These are phyloP conservation scores for Odontothrips loti DNA, from an alignment of 2,888 invertebrate species.

Conservation along the genomic window DNA sequence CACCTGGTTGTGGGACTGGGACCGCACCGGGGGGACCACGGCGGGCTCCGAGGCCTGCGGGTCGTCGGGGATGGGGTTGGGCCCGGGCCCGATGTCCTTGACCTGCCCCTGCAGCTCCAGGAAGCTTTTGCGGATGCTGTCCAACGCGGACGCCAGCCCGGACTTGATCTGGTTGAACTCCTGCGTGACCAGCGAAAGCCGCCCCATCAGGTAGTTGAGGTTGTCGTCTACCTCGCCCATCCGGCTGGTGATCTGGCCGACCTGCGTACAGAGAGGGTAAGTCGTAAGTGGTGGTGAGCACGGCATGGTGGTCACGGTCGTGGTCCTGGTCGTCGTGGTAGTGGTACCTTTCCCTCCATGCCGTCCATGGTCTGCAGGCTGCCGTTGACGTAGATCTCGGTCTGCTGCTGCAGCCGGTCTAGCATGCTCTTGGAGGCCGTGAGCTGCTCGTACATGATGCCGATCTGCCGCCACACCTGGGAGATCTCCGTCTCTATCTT, in stretches of 20 bases:
- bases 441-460: slow-evolving; percentile 81
- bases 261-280: too few species aligned
- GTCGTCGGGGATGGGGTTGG: slow-evolving; percentile 48
- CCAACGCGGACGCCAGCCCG: slow-evolving; percentile 67
- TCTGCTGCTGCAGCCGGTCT: slow-evolving; percentile 71
- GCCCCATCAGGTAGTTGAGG: slow-evolving; percentile 74
- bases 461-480: slow-evolving; percentile 86
- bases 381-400: slow-evolving; percentile 74
- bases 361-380: slow-evolving; percentile 67
- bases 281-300: too few species aligned
- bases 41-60: slow-evolving; percentile 40
- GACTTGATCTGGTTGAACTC: slow-evolving; percentile 78
- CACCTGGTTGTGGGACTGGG: slow-evolving; percentile 1
- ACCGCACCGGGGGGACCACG: neutral
- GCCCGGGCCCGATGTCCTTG: slow-evolving; percentile 47
- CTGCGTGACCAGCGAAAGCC: slow-evolving; percentile 73
- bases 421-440: slow-evolving; percentile 68
- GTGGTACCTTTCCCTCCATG: slow-evolving; percentile 40
- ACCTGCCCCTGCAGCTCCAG: slow-evolving; percentile 38
- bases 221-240: slow-evolving; percentile 76
- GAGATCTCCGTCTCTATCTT: slow-evolving; percentile 76
- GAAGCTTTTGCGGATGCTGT: slow-evolving; percentile 64
- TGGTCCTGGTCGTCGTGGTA: too few species aligned
- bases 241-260: slow-evolving; percentile 68
- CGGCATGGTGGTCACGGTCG: too few species aligned